Conservation (phyloP, 2,888 invertebrate species). For the Pandemis heparana region DNA sequence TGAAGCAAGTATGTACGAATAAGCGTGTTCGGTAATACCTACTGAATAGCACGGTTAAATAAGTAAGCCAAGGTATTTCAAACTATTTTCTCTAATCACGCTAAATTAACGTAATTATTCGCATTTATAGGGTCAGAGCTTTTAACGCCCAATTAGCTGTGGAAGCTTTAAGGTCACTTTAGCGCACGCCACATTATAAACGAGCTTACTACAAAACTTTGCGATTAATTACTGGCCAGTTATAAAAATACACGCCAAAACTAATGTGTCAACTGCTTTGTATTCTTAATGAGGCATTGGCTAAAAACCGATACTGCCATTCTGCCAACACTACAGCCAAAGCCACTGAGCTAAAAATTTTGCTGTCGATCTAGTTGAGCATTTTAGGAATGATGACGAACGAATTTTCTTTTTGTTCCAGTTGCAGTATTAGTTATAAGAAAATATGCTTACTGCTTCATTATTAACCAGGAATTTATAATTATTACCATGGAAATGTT, state of each 20-base stretch:
- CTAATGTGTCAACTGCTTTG: neutral
- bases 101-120: constrained; percentile 13
- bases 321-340: too few relatives aligned
- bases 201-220: constrained; percentile 4
- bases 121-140: constrained; percentile 20
- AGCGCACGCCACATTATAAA: constrained; percentile 17
- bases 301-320: too few relatives aligned
- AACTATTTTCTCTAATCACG: constrained; percentile 12
- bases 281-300: neutral
- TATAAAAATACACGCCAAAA: neutral
- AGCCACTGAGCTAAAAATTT: neutral
- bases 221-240: neutral
- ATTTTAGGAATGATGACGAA: too few relatives aligned
- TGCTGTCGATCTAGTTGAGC: too few relatives aligned
- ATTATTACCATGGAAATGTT: too few relatives aligned
- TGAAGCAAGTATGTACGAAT: too few relatives aligned
- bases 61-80: neutral
- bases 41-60: neutral
- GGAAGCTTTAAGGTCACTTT: constrained; percentile 16
- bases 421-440: too few relatives aligned
- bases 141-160: constrained; percentile 24
- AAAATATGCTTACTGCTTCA: too few relatives aligned
- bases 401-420: too few relatives aligned
- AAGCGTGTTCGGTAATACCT: neutral
- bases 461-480: too few relatives aligned